Evolutionary conservation across 2,888 invertebrate genomes (phyloP), one percentile per base, ranked within the genome.

Genomic region (Drosophila rubida): DNA sequence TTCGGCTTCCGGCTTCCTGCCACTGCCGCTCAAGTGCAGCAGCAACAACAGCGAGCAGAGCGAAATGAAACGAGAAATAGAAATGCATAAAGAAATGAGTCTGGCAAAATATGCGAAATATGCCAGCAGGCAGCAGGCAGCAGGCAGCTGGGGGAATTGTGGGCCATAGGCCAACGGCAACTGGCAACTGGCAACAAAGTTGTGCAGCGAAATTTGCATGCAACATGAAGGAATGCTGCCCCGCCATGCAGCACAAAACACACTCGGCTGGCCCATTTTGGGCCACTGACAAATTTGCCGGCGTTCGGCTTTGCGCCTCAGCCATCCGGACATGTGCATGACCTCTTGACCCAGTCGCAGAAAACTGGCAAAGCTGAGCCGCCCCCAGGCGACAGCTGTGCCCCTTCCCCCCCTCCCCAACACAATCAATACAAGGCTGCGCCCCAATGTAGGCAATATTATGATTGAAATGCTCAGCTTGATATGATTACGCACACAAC

Each of bases 341-440:
- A 87, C 82, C 82, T 74, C 87, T 85, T 87, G 82, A 87, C 87
- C 87, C 64, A 83, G 69, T 85, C 70, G 66, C 69, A 54, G 60
- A 54, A 55, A 50, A 60, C 30, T 39, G 13, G 22, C 35, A 54
- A 55, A 50, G 55, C 30, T 39, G 13, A 27, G 25, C 25, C 48
- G 48, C 48, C 48, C 48, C 9, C 48, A 32, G 48, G 48, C 48
- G 48, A n/a, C n/a, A n/a, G n/a, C n/a, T n/a, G n/a, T n/a, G n/a
- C n/a, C n/a, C n/a, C n/a, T n/a, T n/a, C n/a, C n/a, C n/a, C n/a
- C n/a, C n/a, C n/a, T n/a, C n/a, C n/a, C n/a, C n/a, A n/a, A n/a
- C n/a, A n/a, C n/a, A n/a, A 61, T 61, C 61, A 61, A 61, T 61
- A 61, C 59, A 60, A 42, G 16, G 14, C 51, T n/a, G 16, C 23